These are phyloP conservation scores for Lepas anatifera DNA, from an alignment of 2,888 invertebrate species.

Conservation along the genomic window DNA sequence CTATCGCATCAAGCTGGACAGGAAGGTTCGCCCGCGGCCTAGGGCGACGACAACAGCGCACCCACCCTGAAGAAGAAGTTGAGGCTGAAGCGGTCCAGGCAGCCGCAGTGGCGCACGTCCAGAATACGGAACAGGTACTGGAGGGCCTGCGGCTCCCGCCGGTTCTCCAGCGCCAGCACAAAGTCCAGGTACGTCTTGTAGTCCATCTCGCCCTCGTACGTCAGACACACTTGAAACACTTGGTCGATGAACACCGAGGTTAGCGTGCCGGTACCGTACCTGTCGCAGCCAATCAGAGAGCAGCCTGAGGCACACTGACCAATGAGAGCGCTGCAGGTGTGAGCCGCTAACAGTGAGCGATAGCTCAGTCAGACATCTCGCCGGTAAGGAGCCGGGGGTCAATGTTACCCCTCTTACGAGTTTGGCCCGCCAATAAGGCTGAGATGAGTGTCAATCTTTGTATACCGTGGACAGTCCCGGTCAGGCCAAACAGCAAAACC, in stretches of 20 bases:
- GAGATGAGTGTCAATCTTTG: no score
- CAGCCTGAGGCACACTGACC: not conserved
- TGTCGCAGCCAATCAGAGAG: conserved; percentile 29
- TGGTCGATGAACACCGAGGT: conserved; percentile 82
- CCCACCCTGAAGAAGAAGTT: conserved; percentile 79
- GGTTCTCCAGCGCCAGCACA: conserved; percentile 82
- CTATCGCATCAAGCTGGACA: no score
- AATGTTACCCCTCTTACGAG: no score
- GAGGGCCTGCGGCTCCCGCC: conserved; percentile 77
- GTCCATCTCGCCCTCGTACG: conserved; percentile 91
- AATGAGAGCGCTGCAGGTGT: not conserved
- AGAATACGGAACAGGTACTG: conserved; percentile 83
- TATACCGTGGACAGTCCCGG: no score
- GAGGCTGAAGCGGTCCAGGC: conserved; percentile 75
- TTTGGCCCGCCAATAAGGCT: no score
- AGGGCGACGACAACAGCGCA: no score
- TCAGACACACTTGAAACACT: conserved; percentile 89
- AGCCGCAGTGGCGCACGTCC: conserved; percentile 77
- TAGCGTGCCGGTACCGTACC: conserved; percentile 80
- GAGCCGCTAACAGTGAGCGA: no score
- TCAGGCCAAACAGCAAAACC: no score
- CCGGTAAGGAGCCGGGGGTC: no score
- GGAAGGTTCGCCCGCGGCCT: no score
- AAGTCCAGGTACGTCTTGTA: conserved; percentile 94
- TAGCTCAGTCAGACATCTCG: no score